Conservation (phyloP, 2,113 vertebrate genomes). For the Colaptes auratus region DNA sequence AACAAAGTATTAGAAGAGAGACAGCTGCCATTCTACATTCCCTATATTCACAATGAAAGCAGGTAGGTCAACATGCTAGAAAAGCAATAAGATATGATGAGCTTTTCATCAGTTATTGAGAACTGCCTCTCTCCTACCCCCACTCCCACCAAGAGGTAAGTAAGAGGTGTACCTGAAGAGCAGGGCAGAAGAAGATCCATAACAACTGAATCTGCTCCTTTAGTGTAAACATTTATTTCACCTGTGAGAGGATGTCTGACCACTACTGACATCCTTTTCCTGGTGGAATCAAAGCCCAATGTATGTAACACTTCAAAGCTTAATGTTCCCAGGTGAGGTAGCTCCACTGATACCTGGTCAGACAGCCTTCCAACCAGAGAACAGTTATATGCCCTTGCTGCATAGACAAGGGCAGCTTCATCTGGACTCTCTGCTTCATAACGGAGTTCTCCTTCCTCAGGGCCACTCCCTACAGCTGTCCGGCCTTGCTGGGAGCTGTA, state of each 20-base stretch:
- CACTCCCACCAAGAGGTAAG: not conserved
- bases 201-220: slow-evolving; percentile 93
- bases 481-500: slow-evolving; percentile 61
- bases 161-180: slow-evolving; percentile 73
- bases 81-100: not conserved
- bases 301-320: slow-evolving; percentile 95
- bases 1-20: not conserved
- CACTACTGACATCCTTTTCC: slow-evolving; percentile 97
- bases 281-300: slow-evolving; percentile 90
- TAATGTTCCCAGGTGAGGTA: slow-evolving; percentile 91
- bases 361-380: slow-evolving; percentile 88
- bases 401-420: slow-evolving; percentile 94
- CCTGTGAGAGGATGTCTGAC: slow-evolving; percentile 92
- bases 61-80: not conserved
- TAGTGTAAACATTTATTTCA: slow-evolving; percentile 95
- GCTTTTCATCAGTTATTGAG: not conserved
- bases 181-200: slow-evolving; percentile 92
- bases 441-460: slow-evolving; percentile 82
- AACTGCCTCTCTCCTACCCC: not conserved
- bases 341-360: slow-evolving; percentile 91
- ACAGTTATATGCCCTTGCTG: slow-evolving; percentile 91
- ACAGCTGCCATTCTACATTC: not conserved
- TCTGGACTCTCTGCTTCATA: slow-evolving; percentile 96
- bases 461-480: not conserved
- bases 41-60: not conserved